These are phyloP conservation scores for Sphaerophoria taeniata DNA, from an alignment of 2,888 invertebrate genomes.

Conservation along the genomic window DNA sequence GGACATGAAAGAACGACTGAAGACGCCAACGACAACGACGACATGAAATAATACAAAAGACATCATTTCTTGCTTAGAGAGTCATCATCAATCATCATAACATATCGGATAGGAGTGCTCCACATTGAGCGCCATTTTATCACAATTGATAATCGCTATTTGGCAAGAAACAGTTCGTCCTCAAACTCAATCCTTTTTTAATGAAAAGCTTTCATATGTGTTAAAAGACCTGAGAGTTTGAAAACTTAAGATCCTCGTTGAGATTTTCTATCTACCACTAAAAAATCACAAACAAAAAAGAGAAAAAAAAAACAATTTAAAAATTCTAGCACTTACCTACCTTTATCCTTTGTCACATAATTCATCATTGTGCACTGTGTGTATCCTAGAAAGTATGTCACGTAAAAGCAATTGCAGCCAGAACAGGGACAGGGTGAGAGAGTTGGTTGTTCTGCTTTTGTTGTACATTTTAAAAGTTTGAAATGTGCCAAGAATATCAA, in stretches of 20 bases:
- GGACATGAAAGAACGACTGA: conserved; percentile 24
- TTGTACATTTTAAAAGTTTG: conserved; percentile 55
- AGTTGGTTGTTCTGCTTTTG: conserved; percentile 11
- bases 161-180: background rate
- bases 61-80: background rate
- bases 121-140: conserved; percentile 22
- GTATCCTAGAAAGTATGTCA: conserved; percentile 56
- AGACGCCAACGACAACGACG: too few species aligned
- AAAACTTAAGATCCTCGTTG: conserved; percentile 7
- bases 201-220: conserved; percentile 28
- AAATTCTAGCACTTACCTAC: conserved; percentile 58
- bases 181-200: conserved; percentile 5
- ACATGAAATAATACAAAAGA: conserved; percentile 22
- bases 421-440: background rate
- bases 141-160: conserved; percentile 9
- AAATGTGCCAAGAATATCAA: conserved; percentile 62
- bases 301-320: conserved; percentile 18
- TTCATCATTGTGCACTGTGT: conserved; percentile 67
- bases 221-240: background rate
- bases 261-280: conserved; percentile 25
- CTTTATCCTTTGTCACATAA: conserved; percentile 64
- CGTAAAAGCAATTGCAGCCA: conserved; percentile 60
- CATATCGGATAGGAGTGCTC: background rate
- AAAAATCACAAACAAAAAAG: background rate
- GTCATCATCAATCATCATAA: conserved; percentile 33